These are phyloP conservation scores for Melanostoma mellinum DNA, from an alignment of 2,888 invertebrate genomes.

Conservation along the genomic window DNA sequence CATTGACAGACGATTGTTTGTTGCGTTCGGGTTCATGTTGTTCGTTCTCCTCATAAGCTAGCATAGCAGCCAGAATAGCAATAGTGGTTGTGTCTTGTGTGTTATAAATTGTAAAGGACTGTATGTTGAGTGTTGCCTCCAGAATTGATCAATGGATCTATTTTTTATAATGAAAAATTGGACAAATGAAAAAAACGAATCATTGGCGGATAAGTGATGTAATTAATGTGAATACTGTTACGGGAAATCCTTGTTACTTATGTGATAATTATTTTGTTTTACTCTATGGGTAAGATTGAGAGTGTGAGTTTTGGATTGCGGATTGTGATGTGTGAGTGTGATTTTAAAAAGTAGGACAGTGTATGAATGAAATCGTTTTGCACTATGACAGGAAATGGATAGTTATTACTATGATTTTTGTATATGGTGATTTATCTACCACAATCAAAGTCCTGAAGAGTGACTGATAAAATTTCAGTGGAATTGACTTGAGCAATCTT, in stretches of 20 bases:
- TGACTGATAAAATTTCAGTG: no score
- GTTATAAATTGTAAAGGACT: conserved; percentile 48
- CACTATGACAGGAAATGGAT: conserved; percentile 55
- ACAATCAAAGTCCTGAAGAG: no score
- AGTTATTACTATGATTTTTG: conserved; percentile 29
- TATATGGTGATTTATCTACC: no score
- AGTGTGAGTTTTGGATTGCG: not conserved
- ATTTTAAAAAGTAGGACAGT: conserved; percentile 35
- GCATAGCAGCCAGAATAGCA: not conserved
- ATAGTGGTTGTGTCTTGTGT: conserved; percentile 37
- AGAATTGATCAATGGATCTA: conserved; percentile 60
- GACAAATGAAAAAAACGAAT: conserved; percentile 27
- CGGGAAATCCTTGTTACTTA: conserved; percentile 38
- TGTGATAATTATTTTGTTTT: not conserved
- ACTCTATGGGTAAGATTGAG: not conserved
- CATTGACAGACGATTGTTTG: conserved; percentile 68
- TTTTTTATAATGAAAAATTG: conserved; percentile 24
- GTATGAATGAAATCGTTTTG: conserved; percentile 18
- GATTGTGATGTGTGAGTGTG: not conserved
- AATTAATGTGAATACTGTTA: conserved; percentile 17
- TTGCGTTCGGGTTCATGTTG: conserved; percentile 64
- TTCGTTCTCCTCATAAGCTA: conserved; percentile 26
- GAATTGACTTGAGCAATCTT: no score
- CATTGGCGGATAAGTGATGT: conserved; percentile 27
- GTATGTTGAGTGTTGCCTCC: conserved; percentile 5